Evolutionary conservation across 2,888 invertebrate species (phyloP), one percentile per base, ranked within the genome.

Genomic region (Herminia tarsipennalis): DNA sequence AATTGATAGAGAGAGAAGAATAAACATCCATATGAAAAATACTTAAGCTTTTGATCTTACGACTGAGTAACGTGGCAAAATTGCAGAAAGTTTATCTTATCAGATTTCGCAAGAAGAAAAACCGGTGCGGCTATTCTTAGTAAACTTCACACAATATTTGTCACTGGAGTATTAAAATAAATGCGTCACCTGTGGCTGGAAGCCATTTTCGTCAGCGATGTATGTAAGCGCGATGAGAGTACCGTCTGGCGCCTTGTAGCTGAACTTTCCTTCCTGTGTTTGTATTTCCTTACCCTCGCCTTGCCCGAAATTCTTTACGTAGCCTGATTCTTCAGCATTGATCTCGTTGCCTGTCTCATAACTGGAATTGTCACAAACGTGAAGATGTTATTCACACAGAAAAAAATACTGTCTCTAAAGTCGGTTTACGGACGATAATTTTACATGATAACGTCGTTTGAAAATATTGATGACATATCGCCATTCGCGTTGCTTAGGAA

Each of bases 141-240:
- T 47, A 58, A 18, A 8, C 9, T 8, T n/a, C 10, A 10, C 4
- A 17, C 8, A 3, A 9, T 12, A 17, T 8, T 13, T 16, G 12
- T 8, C 5, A 35, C 0, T 50, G 3, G n/a, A 25, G 18, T 47
- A 41, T 55, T 43, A 28, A n/a, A n/a, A n/a, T n/a, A n/a, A 35
- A 46, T 35, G 2, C 45, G 35, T 59, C 59, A 91, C 92, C 83
- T 92, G 92, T 5, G 94, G 93, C 66, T 93, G 94, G 79, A 94
- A 95, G 28, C 94, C 94, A 55, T 94, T 94, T 66, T 95, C 95
- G 60, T 95, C 94, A n/a, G 95, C 95, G 21, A 93, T 92, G 70
- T 95, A 95, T 5, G 92, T 88, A 8, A 95, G 86, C 0, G 92
- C 75, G 54, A 95, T 94, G 8, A 93, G 89, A 2, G 93, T 89